Evolutionary conservation across 2,888 invertebrate genomes (phyloP).

Genomic region (Caenorhabditis sinica): DNA sequence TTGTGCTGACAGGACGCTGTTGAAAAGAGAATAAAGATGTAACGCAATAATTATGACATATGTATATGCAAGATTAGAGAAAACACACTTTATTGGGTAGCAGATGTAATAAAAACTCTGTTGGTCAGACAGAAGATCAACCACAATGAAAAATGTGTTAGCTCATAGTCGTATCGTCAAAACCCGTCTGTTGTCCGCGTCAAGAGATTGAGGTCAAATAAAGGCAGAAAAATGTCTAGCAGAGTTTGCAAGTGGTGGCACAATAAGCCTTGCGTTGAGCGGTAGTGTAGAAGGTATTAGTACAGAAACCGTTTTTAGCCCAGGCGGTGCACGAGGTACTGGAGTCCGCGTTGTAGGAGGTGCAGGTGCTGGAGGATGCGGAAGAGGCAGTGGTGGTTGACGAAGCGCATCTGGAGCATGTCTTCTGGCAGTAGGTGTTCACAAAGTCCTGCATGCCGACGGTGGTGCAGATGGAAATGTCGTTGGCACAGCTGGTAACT

Average conservation of each 20-base stretch:
- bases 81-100: too few relatives aligned
- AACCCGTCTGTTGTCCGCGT: constrained; percentile 44
- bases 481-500: constrained; percentile 66
- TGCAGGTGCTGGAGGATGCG: constrained; percentile 41
- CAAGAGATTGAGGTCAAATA: not conserved
- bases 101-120: too few relatives aligned
- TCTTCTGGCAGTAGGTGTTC: constrained; percentile 70
- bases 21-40: too few relatives aligned
- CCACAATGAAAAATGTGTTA: too few relatives aligned
- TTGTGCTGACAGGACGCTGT: too few relatives aligned
- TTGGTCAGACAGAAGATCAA: too few relatives aligned
- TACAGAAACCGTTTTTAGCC: constrained; percentile 57
- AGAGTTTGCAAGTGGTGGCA: constrained; percentile 60
- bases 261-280: constrained; percentile 55
- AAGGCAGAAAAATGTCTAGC: constrained; percentile 26
- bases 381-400: constrained; percentile 51
- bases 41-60: too few relatives aligned
- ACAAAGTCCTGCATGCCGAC: constrained; percentile 61
- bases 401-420: constrained; percentile 64
- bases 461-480: constrained; percentile 63
- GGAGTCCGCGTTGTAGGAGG: constrained; percentile 53
- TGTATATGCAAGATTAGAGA: too few relatives aligned
- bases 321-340: constrained; percentile 38
- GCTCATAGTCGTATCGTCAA: too few relatives aligned
- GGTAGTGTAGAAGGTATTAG: constrained; percentile 53